These are phyloP conservation scores for Conchocele bisecta DNA, from an alignment of 2,888 invertebrate species.

Conservation along the genomic window DNA sequence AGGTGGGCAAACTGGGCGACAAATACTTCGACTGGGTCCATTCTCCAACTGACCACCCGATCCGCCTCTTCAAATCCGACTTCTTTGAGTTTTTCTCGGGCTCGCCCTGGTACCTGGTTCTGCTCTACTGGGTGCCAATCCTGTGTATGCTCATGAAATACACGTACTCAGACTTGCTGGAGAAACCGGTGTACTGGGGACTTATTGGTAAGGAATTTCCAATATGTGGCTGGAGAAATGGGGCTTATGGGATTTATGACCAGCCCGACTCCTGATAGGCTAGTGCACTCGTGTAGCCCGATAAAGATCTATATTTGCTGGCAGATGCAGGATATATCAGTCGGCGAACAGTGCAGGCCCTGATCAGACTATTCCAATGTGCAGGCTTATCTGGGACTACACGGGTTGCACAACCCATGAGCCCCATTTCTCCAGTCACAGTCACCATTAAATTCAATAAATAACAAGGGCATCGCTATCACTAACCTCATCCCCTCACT, in stretches of 20 bases:
- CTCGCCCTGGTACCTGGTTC: slow-evolving; percentile 78
- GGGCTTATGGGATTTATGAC: too few relatives aligned
- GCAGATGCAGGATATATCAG: neutral
- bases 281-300: neutral
- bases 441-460: too few relatives aligned
- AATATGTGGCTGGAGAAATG: too few relatives aligned
- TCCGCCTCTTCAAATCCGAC: slow-evolving; percentile 81
- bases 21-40: slow-evolving; percentile 83
- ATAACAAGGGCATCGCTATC: too few relatives aligned
- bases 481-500: too few relatives aligned
- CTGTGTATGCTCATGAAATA: slow-evolving; percentile 50
- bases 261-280: neutral
- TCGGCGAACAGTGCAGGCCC: neutral
- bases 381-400: too few relatives aligned
- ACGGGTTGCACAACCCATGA: too few relatives aligned
- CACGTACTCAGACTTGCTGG: slow-evolving; percentile 56
- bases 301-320: neutral
- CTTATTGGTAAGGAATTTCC: too few relatives aligned
- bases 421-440: too few relatives aligned
- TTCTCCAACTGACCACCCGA: slow-evolving; percentile 82
- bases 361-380: neutral
- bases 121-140: slow-evolving; percentile 76
- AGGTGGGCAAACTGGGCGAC: slow-evolving; percentile 81
- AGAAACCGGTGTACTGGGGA: slow-evolving; percentile 52
- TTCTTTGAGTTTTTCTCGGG: slow-evolving; percentile 74